Percentiles rank a stretch among this genome's conserved stretches.
These are phyloP conservation scores for Notarius quadriscutis DNA, from an alignment of 2,113 vertebrate species.

Conservation along the genomic window DNA sequence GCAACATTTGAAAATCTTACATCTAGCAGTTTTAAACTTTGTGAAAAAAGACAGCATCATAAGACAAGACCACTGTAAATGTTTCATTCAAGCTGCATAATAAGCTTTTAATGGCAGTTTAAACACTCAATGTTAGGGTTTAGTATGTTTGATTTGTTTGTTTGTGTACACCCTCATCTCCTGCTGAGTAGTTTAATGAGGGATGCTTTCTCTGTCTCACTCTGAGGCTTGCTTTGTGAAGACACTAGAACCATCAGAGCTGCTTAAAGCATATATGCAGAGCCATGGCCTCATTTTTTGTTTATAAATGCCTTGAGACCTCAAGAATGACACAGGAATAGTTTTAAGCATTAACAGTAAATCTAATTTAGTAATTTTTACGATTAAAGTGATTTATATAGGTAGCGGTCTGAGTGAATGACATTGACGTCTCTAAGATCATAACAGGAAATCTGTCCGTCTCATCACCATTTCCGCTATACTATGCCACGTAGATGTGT, in stretches of 20 bases:
- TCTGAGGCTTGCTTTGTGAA: background rate
- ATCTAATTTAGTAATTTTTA: no score
- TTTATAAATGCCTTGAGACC: no score
- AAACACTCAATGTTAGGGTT: conserved; percentile 56
- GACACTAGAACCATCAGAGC: background rate
- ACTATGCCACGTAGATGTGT: no score
- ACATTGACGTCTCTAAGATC: no score
- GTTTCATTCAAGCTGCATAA: conserved; percentile 66
- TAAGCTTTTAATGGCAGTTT: conserved; percentile 61
- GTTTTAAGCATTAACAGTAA: no score
- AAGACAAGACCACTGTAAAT: conserved; percentile 44
- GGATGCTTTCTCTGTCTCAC: conserved; percentile 16
- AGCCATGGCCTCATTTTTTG: no score
- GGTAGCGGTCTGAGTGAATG: no score
- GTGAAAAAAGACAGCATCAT: conserved; percentile 17
- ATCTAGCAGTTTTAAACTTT: background rate
- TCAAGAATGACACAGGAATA: no score
- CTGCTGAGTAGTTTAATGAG: conserved; percentile 57
- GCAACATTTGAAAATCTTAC: background rate
- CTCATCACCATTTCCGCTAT: no score
- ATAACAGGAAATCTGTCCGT: no score
- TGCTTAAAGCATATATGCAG: background rate
- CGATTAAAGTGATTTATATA: no score
- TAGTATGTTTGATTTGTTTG: conserved; percentile 74
- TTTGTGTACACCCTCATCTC: conserved; percentile 67